A percentile compares a stretch with the other conserved stretches of the same genome.
These are phyloP conservation scores for Lomographa bimaculata DNA, from an alignment of 2,888 invertebrate species.

Conservation along the genomic window DNA sequence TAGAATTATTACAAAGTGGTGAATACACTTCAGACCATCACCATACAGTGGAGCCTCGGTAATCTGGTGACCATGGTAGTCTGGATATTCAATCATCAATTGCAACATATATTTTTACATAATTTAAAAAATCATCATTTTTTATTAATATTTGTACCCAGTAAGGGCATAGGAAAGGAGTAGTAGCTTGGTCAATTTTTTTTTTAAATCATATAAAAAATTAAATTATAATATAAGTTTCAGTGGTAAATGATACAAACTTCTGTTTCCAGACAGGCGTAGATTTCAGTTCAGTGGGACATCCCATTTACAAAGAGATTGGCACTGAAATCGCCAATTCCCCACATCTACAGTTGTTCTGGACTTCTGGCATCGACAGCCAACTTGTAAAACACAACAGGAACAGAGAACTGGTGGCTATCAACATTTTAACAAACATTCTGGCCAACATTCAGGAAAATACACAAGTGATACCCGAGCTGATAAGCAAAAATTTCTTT, in stretches of 20 bases:
- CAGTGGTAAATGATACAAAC: not conserved
- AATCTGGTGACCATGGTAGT: no score
- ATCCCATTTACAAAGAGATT: constrained; percentile 86
- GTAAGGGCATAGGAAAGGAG: no score
- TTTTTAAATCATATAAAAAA: no score
- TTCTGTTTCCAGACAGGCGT: constrained; percentile 80
- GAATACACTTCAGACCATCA: no score
- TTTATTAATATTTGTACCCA: no score
- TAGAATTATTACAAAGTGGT: no score
- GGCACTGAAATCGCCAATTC: constrained; percentile 79
- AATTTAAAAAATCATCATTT: no score
- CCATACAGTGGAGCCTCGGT: no score
- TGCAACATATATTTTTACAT: no score
- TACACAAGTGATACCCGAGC: constrained; percentile 72
- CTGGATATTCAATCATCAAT: no score
- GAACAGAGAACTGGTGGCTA: constrained; percentile 84
- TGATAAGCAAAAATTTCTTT: constrained; percentile 86
- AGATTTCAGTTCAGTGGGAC: constrained; percentile 81
- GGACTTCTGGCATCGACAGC: constrained; percentile 78
- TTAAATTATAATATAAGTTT: no score
- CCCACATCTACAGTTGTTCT: constrained; percentile 79
- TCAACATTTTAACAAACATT: constrained; percentile 84
- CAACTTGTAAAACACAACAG: constrained; percentile 73
- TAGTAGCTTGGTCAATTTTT: no score
- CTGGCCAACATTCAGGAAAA: constrained; percentile 76